Evolutionary conservation across 2,888 invertebrate species (phyloP), one percentile per base, ranked within the genome.

Genomic region (Bombylius major): DNA sequence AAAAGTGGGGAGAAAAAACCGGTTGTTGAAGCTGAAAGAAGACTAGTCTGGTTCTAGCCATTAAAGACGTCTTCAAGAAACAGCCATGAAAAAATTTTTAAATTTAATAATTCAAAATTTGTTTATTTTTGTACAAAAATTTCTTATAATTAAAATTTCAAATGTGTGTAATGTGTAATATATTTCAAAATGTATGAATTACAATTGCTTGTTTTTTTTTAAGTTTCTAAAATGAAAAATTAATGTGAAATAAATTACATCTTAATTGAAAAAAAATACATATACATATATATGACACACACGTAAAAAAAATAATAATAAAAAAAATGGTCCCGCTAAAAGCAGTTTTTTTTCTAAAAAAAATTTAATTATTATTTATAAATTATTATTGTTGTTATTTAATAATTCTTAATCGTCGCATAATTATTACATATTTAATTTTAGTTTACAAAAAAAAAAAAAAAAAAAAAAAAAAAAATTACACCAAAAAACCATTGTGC

Each of bases 401-500:
- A 31, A 14, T 14, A 36, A 47, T 36, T 53, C 23, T 6, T 9
- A 53, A 47, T 13, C n/a, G 33, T n/a, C 4, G 7, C 32, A n/a
- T 33, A 44, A 44, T 13, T 33, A 45, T 14, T 51, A 13, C 42
- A 51, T 32, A 45, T 44, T 31, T 32, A 46, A 4, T 14, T 11
- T 46, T 13, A 46, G 5, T 13, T 46, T 46, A 46, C 13, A 32
- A 53, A n/a, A 50, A 33, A 33, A 44, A 51, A 48, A 51, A 49
- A 47, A 53, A 57, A n/a, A 54, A 50, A 50, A 54, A 51, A 55
- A 45, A 58, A 34, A 56, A 56, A 46, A 47, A 49, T 48, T 50
- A 54, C 54, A 50, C 54, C 49, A 59, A 58, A 61, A 62, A 62
- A 62, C 59, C 62, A 62, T 62, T 62, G 62, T 62, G 62, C 62